Evolutionary conservation across 2,888 invertebrate species (phyloP).

Genomic region (Xestia c-nigrum): DNA sequence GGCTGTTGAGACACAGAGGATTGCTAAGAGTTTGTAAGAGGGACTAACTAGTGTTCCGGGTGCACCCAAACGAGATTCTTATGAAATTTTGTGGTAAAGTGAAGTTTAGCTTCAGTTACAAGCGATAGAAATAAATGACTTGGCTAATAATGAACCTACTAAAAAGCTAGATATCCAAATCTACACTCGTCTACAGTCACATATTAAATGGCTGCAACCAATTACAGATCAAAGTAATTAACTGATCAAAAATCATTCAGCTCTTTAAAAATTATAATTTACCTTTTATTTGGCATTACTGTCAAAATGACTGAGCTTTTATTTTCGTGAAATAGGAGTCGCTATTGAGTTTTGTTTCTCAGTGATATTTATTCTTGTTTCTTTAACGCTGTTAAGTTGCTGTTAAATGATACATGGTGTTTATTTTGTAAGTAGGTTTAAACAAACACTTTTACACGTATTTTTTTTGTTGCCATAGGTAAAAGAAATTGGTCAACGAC

Average conservation of each 20-base stretch:
- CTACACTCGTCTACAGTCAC: neutral
- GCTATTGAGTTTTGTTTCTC: neutral
- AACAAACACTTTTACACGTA: no score
- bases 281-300: neutral
- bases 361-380: neutral
- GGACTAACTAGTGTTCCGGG: constrained; percentile 48
- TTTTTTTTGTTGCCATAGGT: neutral
- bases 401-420: neutral
- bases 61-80: constrained; percentile 24
- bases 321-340: neutral
- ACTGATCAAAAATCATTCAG: neutral
- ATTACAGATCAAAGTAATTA: neutral
- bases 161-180: neutral
- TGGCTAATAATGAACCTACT: neutral
- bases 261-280: neutral
- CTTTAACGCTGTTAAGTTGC: neutral
- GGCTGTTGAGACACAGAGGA: constrained; percentile 52
- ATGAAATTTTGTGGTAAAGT: constrained; percentile 25
- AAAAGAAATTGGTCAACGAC: neutral
- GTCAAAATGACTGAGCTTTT: neutral
- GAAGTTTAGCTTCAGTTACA: neutral
- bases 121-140: neutral
- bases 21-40: constrained; percentile 36
- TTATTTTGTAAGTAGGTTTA: no score
- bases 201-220: neutral